Base-by-base conservation (phyloP, 1,140 invertebrate species). In the Meloidogyne chitwoodi region DNA sequence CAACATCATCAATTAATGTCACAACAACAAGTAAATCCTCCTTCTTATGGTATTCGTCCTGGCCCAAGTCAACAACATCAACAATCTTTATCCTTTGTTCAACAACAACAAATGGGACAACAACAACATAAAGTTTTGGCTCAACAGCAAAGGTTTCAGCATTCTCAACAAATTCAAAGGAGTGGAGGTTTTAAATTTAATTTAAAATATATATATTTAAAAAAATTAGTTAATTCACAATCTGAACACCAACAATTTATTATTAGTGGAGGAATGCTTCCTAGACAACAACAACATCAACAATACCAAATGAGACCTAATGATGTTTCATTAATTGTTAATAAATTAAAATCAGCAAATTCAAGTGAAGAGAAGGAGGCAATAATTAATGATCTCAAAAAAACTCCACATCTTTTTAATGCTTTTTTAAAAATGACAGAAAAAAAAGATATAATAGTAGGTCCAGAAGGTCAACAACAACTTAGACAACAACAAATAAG, bases 341-440 rank as follows among this genome's bases (percentile, higher is more conserved):
- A 75, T 34, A 75, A 82, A 16, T 66, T 82, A 12, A 48, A 76
- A 62, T 29, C 34, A 19, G 80, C 71, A 38, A 24, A n/a, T n/a
- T 34, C 70, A 4, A 22, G 56, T n/a, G 72, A 65, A 22, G 26
- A 70, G n/a, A 68, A 80, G 24, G 62, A 72, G 22, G 56, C 19
- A 22, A 76, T 83, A 26, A 75, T 83, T 27, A 31, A 62, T 19
- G 82, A 84, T 19, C 67, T 83, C 73, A 83, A 83, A 41, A 80
- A 80, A 62, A 83, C 82, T 16, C 82, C 82, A 8, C 82, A 84
- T 69, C 64, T 83, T 10, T 83, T 83, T 62, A 76, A 78, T 26
- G 82, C 82, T 38, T 83, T 83, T 65, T 67, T 83, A 19, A 83
- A 84, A 75, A 77, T 82, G 68, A 83, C 70, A 48, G 38, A 11